Conservation (phyloP, 2,113 vertebrate species). For the Chauna torquata region DNA sequence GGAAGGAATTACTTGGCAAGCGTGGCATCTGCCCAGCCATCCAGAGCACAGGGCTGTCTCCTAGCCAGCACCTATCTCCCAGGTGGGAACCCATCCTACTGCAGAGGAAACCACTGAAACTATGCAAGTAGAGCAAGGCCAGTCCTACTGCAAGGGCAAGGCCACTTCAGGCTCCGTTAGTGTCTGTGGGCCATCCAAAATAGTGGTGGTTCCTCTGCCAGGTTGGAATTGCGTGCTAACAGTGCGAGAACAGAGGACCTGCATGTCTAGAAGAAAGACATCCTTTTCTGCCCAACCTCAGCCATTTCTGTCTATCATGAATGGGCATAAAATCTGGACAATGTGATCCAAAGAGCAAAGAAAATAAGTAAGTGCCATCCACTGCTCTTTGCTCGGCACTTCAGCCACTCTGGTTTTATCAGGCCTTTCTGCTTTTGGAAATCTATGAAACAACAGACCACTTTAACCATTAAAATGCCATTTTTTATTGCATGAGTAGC, state of each 20-base stretch:
- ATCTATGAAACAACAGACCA: neutral
- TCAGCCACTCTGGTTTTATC: neutral
- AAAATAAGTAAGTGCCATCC: neutral
- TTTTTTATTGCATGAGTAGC: neutral
- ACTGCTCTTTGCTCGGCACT: neutral
- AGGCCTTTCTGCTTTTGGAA: neutral
- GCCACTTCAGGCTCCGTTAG: neutral
- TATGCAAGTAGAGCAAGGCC: neutral
- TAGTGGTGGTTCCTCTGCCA: neutral
- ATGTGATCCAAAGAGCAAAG: neutral
- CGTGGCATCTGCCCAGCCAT: neutral
- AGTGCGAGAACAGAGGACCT: neutral
- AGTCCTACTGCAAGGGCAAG: neutral
- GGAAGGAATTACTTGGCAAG: neutral
- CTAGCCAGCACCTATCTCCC: neutral
- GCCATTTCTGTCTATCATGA: neutral
- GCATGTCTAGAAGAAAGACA: neutral
- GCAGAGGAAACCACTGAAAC: neutral
- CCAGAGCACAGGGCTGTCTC: neutral
- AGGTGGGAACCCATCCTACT: neutral
- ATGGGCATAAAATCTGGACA: neutral
- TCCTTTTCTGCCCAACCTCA: neutral
- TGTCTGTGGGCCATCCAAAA: neutral
- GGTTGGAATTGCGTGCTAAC: neutral
- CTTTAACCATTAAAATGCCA: neutral